Base-by-base conservation (phyloP, 2,888 invertebrate genomes). In the Anthrax anthrax region DNA sequence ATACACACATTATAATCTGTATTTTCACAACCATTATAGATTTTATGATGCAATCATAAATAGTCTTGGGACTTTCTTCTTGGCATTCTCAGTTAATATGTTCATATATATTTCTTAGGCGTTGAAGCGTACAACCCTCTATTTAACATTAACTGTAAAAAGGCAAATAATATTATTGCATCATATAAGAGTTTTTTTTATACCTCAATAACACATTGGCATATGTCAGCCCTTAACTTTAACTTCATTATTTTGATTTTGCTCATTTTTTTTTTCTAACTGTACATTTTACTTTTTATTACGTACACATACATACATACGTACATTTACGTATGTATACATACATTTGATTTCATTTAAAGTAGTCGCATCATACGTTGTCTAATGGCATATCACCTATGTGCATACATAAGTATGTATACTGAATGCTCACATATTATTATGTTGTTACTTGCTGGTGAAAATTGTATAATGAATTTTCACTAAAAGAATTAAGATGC, bases 401-500 rank as follows among this genome's bases (percentile, higher is more conserved):
- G n/a, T 27, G 23, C 9, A 8, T 27, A 1, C 23, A 27, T 27
- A 8, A 27, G 9, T 9, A 27, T 5, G 8, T 8, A 9, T 27
- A 27, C 8, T 6, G 5, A 27, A 5, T 27, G 5, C 23, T 27
- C 13, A 32, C 29, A 32, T 5, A 32, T 12, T 12, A 23, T 3
- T 32, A 32, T 32, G 13, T 3, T 23, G 4, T 23, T 23, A 23
- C n/a, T n/a, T 36, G 16, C n/a, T 42, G 43, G 47, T 43, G 42
- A 42, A 32, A 47, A 47, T 32, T 39, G 18, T 32, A 36, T 47
- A 43, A 47, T 47, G 47, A 47, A 47, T 47, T 47, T 47, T 34
- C 47, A 43, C 39, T 34, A 42, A 38, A 42, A 29, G 44, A 44
- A 44, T 44, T 48, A 42, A 41, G 42, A 44, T 42, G 41, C 44